These are phyloP conservation scores for Noctilio leporinus DNA, from an alignment of 2,113 vertebrate species.

Conservation along the genomic window DNA sequence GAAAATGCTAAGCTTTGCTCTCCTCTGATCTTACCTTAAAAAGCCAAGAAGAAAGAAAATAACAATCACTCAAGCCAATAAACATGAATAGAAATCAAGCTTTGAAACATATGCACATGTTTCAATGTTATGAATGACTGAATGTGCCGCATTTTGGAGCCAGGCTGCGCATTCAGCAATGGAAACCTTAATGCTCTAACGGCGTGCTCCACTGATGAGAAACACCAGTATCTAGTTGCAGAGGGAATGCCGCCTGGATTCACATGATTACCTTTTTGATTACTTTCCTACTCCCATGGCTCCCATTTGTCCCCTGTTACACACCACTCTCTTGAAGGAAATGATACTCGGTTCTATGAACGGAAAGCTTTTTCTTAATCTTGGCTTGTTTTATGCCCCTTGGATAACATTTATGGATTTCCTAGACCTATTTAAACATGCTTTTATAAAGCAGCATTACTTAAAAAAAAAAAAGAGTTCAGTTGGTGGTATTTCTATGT, in stretches of 20 bases:
- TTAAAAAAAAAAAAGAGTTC: slow-evolving; percentile 9
- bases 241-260: slow-evolving; percentile 61
- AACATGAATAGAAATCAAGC: background rate
- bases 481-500: background rate
- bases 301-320: slow-evolving; percentile 17
- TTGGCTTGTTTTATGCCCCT: background rate
- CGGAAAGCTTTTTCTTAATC: background rate
- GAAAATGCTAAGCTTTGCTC: slow-evolving; percentile 5
- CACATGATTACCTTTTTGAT: slow-evolving; percentile 76
- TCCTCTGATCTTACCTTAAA: slow-evolving; percentile 16
- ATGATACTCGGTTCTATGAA: background rate
- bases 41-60: background rate
- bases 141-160: background rate
- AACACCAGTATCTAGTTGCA: slow-evolving; percentile 54
- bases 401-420: background rate
- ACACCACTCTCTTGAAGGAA: background rate
- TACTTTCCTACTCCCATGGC: slow-evolving; percentile 67
- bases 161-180: background rate
- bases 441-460: background rate
- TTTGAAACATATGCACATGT: background rate
- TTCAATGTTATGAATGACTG: background rate
- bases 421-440: background rate
- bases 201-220: slow-evolving; percentile 57
- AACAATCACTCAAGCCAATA: background rate
- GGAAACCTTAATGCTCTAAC: background rate